Evolutionary conservation across 2,797 vertebrate species (phyloP), one percentile per base, ranked within the genome.

Genomic region (Malurus splendens): DNA sequence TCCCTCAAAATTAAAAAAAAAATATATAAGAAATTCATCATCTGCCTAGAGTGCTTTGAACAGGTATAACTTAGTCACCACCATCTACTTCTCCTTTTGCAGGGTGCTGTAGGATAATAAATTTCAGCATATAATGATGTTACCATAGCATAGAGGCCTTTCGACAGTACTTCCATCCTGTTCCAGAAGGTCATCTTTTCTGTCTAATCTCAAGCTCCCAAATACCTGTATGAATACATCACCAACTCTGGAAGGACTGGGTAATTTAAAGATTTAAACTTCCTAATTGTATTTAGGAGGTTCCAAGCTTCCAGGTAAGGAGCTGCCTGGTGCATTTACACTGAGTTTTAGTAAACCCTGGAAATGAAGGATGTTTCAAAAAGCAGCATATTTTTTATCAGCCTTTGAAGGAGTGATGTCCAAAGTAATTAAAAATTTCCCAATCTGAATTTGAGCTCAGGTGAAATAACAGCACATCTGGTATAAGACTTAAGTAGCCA

Each of bases 111-210:
- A 80, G 47, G 32, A 86, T 82, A 93, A 89, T 84, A 78, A 86
- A 76, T 93, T 68, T 76, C 61, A 80, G 47, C 10, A 22, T 84
- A 55, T 93, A 70, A 93, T 82, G 87, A 87, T 28, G 75, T 90
- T 90, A 77, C 92, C 71, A 74, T 74, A 80, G 45, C 41, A 59
- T 54, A 67, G 25, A 44, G 60, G 27, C 64, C 36, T 65, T 90
- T 57, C 41, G 67, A 82, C 79, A 57, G n/a, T 56, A 76, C 70
- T 67, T 84, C 60, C 20, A 12, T 86, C 73, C 28, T 72, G 5
- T 90, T 82, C 80, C 75, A 93, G 39, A 61, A 84, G 78, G 68
- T 76, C 89, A 59, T 83, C 80, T 83, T 83, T 36, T 61, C 67
- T 86, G 22, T 60, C 38, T 92, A 72, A 89, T 75, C 55, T 75